Evolutionary conservation across 2,888 invertebrate species (phyloP).

Genomic region (Panopea generosa): DNA sequence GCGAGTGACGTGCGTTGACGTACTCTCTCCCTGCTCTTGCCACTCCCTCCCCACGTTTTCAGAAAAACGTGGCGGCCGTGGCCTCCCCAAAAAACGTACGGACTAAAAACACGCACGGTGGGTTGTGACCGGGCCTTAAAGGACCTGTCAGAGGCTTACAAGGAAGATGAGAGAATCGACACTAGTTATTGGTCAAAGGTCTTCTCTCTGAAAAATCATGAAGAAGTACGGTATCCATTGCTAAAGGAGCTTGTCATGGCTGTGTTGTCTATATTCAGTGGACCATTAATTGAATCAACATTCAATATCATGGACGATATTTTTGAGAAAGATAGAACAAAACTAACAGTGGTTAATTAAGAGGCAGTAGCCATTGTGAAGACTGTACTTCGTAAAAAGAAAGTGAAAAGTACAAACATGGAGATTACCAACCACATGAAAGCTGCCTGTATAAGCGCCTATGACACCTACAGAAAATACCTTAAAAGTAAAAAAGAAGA

Average conservation of each 20-base stretch:
- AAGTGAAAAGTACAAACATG: not conserved
- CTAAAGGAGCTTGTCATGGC: constrained; percentile 18
- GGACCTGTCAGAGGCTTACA: constrained; percentile 5
- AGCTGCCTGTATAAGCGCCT: constrained; percentile 19
- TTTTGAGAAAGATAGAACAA: constrained; percentile 27
- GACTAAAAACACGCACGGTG: no score
- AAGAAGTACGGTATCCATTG: constrained; percentile 17
- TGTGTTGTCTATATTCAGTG: constrained; percentile 15
- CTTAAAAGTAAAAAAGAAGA: constrained; percentile 16
- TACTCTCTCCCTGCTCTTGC: no score
- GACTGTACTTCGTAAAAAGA: constrained; percentile 10
- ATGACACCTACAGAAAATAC: constrained; percentile 11
- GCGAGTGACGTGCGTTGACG: no score
- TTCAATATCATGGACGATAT: constrained; percentile 39
- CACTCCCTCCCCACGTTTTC: no score
- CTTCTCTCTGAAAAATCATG: constrained; percentile 9
- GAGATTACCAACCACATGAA: constrained; percentile 18
- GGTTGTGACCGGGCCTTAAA: constrained; percentile 13
- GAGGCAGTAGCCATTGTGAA: constrained; percentile 16
- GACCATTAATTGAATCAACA: constrained; percentile 27
- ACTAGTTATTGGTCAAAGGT: constrained; percentile 29
- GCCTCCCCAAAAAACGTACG: no score
- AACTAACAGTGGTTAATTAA: constrained; percentile 16
- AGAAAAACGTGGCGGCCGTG: no score
- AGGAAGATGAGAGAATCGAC: constrained; percentile 27